Percentiles rank a stretch among this genome's conserved stretches.
Conservation (phyloP, 2,797 vertebrate species). For the Cephalopachus bancanus region DNA sequence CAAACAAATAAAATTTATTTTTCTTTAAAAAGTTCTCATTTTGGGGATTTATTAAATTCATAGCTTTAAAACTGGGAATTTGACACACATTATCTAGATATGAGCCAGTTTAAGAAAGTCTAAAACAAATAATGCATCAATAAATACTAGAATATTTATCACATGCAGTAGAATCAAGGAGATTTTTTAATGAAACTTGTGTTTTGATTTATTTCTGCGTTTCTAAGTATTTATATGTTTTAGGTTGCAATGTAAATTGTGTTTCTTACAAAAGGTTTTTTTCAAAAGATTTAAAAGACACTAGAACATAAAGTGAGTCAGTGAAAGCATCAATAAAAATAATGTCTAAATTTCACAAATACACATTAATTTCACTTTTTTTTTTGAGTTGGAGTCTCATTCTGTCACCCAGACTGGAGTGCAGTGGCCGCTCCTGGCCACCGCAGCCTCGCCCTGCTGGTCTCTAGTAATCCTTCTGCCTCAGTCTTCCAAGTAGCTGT, state of each 20-base stretch:
- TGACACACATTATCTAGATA: background rate
- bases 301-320: slow-evolving; percentile 34
- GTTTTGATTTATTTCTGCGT: background rate
- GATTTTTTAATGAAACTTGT: background rate
- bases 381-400: background rate
- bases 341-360: slow-evolving; percentile 54
- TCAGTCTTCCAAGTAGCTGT: too few relatives aligned
- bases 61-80: background rate
- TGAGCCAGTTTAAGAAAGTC: background rate
- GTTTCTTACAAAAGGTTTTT: slow-evolving; percentile 18
- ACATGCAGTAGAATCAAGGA: background rate
- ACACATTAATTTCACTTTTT: slow-evolving; percentile 30
- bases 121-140: background rate
- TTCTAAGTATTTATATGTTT: background rate
- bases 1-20: background rate
- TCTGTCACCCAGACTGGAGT: too few relatives aligned
- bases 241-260: background rate
- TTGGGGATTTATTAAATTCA: slow-evolving; percentile 44
- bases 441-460: too few relatives aligned
- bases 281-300: slow-evolving; percentile 27
- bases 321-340: slow-evolving; percentile 52
- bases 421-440: too few relatives aligned
- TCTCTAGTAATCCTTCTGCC: too few relatives aligned
- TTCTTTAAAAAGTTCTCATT: background rate
- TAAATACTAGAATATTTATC: background rate